phyloP scores from a whole-genome alignment of 2,888 invertebrate species.

The Auanema sp. region DNA sequence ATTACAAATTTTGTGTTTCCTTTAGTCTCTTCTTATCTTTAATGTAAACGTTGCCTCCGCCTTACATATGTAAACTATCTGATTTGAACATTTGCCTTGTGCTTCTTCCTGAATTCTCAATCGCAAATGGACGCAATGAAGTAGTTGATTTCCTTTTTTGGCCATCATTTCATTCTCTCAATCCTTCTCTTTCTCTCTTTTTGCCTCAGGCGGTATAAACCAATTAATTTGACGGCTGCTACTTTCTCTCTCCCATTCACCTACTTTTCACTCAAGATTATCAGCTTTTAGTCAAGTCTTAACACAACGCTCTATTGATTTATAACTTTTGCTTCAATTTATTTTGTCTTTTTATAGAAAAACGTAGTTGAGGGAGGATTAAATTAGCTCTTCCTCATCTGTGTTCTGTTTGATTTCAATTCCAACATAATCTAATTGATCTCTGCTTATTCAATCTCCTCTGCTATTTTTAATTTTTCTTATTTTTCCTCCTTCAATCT shows the following conservation, averaged over 20 bases:
- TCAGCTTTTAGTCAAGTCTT: too few relatives aligned
- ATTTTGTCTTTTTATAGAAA: too few relatives aligned
- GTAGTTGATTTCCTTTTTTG: not conserved
- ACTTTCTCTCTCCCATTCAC: conserved; percentile 9
- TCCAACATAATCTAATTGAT: too few relatives aligned
- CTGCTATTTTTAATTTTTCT: not conserved
- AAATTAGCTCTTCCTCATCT: conserved; percentile 6
- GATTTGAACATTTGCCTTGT: not conserved
- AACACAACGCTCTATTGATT: too few relatives aligned
- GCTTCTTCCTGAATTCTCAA: not conserved
- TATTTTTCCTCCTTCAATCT: conserved; percentile 3
- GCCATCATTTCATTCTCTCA: not conserved
- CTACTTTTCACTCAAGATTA: not conserved
- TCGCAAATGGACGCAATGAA: not conserved
- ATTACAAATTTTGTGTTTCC: too few relatives aligned
- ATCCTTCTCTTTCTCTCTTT: not conserved
- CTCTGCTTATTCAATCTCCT: too few relatives aligned
- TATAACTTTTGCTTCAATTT: too few relatives aligned
- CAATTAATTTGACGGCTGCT: conserved; percentile 8
- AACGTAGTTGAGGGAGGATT: too few relatives aligned
- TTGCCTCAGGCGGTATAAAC: not conserved
- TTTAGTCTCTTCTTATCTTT: not conserved
- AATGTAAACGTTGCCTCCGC: too few relatives aligned
- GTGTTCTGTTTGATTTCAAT: conserved; percentile 8
- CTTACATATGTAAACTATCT: not conserved